Base-by-base conservation (phyloP, 2,888 invertebrate genomes). In the Coenonympha glycerion region DNA sequence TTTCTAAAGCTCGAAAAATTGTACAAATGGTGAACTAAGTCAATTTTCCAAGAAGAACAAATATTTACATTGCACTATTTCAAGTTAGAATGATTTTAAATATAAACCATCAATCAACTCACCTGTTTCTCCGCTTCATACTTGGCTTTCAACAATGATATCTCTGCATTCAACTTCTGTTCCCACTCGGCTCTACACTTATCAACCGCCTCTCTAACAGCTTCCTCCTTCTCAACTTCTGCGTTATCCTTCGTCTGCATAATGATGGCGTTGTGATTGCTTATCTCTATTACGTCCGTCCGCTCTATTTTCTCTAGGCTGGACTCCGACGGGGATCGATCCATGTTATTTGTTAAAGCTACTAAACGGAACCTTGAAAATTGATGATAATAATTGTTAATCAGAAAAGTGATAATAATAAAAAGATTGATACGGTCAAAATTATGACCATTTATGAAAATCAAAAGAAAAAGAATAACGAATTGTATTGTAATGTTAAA, bases 231-330 rank as follows among this genome's bases (percentile, higher is more conserved):
- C 49, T 90, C 90, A 1, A 92, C 72, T 60, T 90, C 89, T 18
- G 91, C 88, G 49, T 92, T 91, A 59, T 92, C 91, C 49, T 91
- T 91, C 22, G 92, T 88, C 68, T 93, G 92, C 58, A 89, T 88
- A 18, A 94, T 73, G 33, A 92, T 90, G 0, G 91, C 88, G 61
- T 93, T 92, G 66, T 92, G 92, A 55, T 88, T 90, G 3, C 85
- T 72, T 26, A 92, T 78, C 63, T 91, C 91, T 61, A 90, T 91
- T 56, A 90, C 85, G 62, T 91, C 91, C 0, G 88, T 87, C 3
- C 91, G 88, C 75, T 93, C 93, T 15, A 92, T 90, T 75, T 92
- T 93, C 66, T 95, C 95, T 3, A 94, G 80, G 68, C 92, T 94
- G 2, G 91, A 90, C 61, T 95, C 94, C 4, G 93, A 93, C 0